Conservation (phyloP, 2,797 vertebrate genomes). For the Chanos chanos region DNA sequence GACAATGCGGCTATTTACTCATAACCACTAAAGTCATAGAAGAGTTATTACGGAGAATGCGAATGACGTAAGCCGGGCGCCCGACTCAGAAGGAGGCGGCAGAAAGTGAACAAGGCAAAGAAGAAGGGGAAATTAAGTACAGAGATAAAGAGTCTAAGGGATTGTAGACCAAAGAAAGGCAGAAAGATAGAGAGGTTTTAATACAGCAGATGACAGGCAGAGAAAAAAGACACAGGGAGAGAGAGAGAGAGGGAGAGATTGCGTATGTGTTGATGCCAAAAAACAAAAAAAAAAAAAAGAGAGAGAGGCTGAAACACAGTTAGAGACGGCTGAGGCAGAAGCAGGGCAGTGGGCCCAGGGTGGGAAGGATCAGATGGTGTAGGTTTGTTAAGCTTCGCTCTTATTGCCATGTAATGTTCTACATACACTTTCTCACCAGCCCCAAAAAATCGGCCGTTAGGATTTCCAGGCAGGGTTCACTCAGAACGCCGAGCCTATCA, state of each 20-base stretch:
- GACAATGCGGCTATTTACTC: no score
- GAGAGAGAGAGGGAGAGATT: conserved; percentile 34
- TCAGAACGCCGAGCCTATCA: conserved; percentile 24
- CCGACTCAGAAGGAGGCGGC: no score
- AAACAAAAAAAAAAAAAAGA: conserved; percentile 34
- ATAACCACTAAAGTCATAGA: no score
- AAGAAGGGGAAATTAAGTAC: not conserved
- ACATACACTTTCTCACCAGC: conserved; percentile 35
- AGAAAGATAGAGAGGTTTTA: not conserved
- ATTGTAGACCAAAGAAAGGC: not conserved
- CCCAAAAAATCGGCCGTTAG: conserved; percentile 20
- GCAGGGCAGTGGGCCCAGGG: conserved; percentile 30
- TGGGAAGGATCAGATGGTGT: conserved; percentile 38
- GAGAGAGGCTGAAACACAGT: conserved; percentile 2
- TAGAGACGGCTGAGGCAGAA: not conserved
- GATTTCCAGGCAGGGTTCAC: conserved; percentile 33
- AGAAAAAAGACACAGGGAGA: not conserved
- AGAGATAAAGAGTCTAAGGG: not conserved
- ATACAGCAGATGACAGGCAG: not conserved
- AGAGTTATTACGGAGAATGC: no score
- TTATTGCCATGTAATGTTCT: conserved; percentile 41
- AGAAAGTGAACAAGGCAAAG: not conserved
- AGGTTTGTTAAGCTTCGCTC: conserved; percentile 28
- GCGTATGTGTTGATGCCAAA: not conserved
- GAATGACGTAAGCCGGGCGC: no score